These are phyloP conservation scores for Prorops nasuta DNA, from an alignment of 1,140 invertebrate genomes.

Conservation along the genomic window DNA sequence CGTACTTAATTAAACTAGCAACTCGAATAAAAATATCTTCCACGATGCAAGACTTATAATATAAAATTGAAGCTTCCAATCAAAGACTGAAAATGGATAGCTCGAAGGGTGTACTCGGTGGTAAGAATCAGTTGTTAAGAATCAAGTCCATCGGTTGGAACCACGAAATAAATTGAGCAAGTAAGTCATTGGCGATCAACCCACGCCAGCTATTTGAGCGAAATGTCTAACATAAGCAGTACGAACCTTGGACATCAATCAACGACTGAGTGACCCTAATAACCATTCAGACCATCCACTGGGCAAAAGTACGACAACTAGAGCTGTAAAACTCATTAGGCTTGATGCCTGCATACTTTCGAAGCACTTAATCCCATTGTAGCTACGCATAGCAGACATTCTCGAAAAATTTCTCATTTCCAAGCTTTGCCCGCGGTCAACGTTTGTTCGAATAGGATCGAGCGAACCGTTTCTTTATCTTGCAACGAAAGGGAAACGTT, in stretches of 20 bases:
- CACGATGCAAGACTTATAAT: too few relatives aligned
- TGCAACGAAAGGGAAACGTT: too few relatives aligned
- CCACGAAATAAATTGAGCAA: constrained; percentile 22
- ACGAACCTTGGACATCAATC: constrained; percentile 43
- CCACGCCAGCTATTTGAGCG: constrained; percentile 23
- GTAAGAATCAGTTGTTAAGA: too few relatives aligned
- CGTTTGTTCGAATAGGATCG: too few relatives aligned
- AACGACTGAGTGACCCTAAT: constrained; percentile 45
- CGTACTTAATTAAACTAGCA: too few relatives aligned
- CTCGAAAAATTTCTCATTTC: background rate
- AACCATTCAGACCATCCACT: constrained; percentile 28
- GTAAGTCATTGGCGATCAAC: constrained; percentile 22
- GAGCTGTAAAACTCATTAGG: background rate
- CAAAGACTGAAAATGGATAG: too few relatives aligned
- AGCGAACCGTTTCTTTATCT: too few relatives aligned
- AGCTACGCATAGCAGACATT: background rate
- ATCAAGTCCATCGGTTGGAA: too few relatives aligned
- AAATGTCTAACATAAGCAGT: constrained; percentile 36
- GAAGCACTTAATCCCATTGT: background rate
- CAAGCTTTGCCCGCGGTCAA: too few relatives aligned
- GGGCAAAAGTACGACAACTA: constrained; percentile 2
- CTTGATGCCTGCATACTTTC: background rate
- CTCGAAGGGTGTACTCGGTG: background rate
- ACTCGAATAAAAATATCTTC: too few relatives aligned
- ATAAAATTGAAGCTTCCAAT: too few relatives aligned